Conservation (phyloP, 2,797 vertebrate species). For the Remorina albescens region DNA sequence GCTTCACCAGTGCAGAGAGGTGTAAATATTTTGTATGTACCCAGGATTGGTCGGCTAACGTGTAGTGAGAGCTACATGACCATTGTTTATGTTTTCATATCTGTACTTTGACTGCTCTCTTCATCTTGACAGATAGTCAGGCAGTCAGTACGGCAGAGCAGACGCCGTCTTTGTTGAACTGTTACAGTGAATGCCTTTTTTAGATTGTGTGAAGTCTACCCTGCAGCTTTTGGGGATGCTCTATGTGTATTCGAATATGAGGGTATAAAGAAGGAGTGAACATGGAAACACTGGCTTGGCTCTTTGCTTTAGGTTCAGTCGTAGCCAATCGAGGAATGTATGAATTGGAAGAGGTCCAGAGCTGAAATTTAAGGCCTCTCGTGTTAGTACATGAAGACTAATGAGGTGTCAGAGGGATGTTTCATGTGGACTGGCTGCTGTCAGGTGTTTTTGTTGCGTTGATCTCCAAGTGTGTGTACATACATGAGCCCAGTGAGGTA, state of each 20-base stretch:
- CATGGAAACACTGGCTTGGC: slow-evolving; percentile 3
- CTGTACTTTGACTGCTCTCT: slow-evolving; percentile 2
- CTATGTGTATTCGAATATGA: background rate
- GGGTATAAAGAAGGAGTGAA: background rate
- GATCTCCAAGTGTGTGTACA: slow-evolving; percentile 18
- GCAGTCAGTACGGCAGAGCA: background rate
- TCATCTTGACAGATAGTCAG: slow-evolving; percentile 25
- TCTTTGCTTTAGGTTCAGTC: slow-evolving; percentile 13
- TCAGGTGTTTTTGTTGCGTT: slow-evolving; percentile 13
- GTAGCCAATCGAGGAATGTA: background rate
- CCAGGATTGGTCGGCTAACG: background rate
- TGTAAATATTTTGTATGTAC: background rate
- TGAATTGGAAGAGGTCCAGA: background rate
- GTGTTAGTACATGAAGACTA: slow-evolving; percentile 50
- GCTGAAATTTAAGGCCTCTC: slow-evolving; percentile 24
- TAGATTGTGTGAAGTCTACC: slow-evolving; percentile 11
- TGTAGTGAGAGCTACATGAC: slow-evolving; percentile 1
- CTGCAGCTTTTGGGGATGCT: background rate
- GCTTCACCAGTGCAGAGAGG: slow-evolving; percentile 15
- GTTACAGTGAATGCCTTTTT: slow-evolving; percentile 22
- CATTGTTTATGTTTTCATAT: slow-evolving; percentile 27
- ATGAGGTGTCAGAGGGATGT: slow-evolving; percentile 60
- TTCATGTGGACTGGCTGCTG: slow-evolving; percentile 22
- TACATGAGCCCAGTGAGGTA: slow-evolving; percentile 1
- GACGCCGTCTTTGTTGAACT: slow-evolving; percentile 15